Evolutionary conservation across 2,113 vertebrate genomes (phyloP).

Genomic region (Acanthochromis polyacanthus): DNA sequence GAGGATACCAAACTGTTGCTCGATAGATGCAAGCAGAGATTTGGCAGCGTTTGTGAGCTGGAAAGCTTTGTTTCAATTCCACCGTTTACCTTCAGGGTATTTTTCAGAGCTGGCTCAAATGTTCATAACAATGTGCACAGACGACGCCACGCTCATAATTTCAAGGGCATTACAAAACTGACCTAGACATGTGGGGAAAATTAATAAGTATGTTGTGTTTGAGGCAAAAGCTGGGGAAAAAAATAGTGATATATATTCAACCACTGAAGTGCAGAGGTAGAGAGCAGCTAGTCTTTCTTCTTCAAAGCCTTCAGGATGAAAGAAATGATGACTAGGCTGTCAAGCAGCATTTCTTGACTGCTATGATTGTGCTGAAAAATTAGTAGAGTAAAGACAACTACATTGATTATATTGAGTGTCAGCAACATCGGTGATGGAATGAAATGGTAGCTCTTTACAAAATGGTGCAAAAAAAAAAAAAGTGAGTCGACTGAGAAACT

Average conservation of each 20-base stretch:
- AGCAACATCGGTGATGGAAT: slow-evolving; percentile 26
- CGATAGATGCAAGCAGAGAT: slow-evolving; percentile 51
- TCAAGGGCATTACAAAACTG: slow-evolving; percentile 36
- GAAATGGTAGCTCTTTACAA: slow-evolving; percentile 19
- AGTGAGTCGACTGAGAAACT: neutral
- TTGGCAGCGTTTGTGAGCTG: slow-evolving; percentile 45
- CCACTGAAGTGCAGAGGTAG: slow-evolving; percentile 26
- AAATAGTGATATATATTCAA: slow-evolving; percentile 31
- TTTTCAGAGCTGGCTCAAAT: slow-evolving; percentile 37
- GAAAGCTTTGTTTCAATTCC: slow-evolving; percentile 48
- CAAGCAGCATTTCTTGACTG: slow-evolving; percentile 24
- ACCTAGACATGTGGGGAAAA: slow-evolving; percentile 19
- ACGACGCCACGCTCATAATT: slow-evolving; percentile 30
- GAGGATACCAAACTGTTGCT: slow-evolving; percentile 57
- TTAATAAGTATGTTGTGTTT: slow-evolving; percentile 12
- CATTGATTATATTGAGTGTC: slow-evolving; percentile 58
- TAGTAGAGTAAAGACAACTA: slow-evolving; percentile 39
- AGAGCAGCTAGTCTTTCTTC: slow-evolving; percentile 8
- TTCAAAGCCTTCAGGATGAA: slow-evolving; percentile 46
- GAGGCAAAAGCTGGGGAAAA: slow-evolving; percentile 10
- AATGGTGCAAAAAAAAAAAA: neutral
- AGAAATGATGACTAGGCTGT: slow-evolving; percentile 53
- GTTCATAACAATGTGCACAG: slow-evolving; percentile 39
- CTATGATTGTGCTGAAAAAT: slow-evolving; percentile 32
- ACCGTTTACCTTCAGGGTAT: slow-evolving; percentile 50